Evolutionary conservation across 2,888 invertebrate species (phyloP).

Genomic region (Cacoxenus indagator): DNA sequence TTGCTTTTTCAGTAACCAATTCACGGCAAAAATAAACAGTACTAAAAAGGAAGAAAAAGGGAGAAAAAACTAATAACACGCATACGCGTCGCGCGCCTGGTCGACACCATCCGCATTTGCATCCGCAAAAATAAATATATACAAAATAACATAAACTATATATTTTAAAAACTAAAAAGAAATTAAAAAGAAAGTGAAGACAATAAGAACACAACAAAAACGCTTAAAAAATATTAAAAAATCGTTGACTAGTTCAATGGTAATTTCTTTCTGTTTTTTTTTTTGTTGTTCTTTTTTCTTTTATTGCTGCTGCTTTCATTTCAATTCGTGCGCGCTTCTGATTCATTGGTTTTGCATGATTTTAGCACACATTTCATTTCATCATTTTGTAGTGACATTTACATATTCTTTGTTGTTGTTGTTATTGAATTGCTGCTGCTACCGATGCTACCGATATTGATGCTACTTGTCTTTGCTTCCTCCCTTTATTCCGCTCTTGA

Average conservation of each 20-base stretch:
- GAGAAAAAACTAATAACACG: too few relatives aligned
- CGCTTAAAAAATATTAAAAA: neutral
- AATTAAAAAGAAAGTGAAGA: neutral
- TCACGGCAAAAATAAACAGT: neutral
- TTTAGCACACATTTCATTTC: slow-evolving; percentile 7
- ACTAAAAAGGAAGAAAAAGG: neutral
- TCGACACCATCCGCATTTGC: neutral
- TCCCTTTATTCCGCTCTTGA: neutral
- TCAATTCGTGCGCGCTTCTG: neutral
- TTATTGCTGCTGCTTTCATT: neutral
- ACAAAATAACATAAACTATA: neutral
- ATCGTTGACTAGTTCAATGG: neutral
- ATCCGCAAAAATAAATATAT: neutral
- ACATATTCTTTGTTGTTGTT: slow-evolving; percentile 1
- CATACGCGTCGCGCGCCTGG: too few relatives aligned
- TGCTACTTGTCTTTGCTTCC: neutral
- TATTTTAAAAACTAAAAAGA: neutral
- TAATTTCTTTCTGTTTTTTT: neutral
- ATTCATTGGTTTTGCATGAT: slow-evolving; percentile 5
- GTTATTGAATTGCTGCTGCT: neutral
- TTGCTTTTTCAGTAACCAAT: neutral
- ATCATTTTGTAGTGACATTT: slow-evolving; percentile 6
- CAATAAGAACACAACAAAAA: neutral
- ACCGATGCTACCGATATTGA: neutral
- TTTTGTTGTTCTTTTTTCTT: neutral